Conservation (phyloP, 2,113 vertebrate genomes). For the Cyanocitta stelleri region DNA sequence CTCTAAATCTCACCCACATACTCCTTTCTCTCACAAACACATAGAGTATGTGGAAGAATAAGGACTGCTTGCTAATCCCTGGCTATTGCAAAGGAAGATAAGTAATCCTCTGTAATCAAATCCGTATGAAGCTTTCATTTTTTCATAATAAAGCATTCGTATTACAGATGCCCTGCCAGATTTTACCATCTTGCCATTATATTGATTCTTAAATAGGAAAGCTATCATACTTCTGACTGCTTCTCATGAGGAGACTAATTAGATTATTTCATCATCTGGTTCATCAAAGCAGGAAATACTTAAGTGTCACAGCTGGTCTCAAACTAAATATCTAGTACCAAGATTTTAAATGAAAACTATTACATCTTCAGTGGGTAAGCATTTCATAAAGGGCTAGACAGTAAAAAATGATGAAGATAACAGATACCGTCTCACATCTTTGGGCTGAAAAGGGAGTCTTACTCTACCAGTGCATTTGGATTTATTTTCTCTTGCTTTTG, state of each 20-base stretch:
- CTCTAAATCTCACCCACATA: not conserved
- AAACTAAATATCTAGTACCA: slow-evolving; percentile 53
- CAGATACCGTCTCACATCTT: slow-evolving; percentile 6
- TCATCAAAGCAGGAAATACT: slow-evolving; percentile 72
- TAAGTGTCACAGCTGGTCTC: slow-evolving; percentile 68
- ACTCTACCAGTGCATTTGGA: not conserved
- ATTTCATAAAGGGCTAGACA: slow-evolving; percentile 48
- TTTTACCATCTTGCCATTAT: slow-evolving; percentile 46
- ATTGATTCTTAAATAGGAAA: slow-evolving; percentile 60
- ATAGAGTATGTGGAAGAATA: not conserved
- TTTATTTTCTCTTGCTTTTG: slow-evolving; percentile 18
- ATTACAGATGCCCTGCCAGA: slow-evolving; percentile 40
- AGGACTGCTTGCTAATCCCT: not conserved
- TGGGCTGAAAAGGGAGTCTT: not conserved
- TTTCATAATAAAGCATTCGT: slow-evolving; percentile 15
- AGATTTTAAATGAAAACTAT: slow-evolving; percentile 68
- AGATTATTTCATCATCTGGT: slow-evolving; percentile 70
- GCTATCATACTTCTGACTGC: slow-evolving; percentile 52
- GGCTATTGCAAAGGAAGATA: not conserved
- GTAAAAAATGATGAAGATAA: slow-evolving; percentile 55
- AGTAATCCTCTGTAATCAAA: slow-evolving; percentile 34
- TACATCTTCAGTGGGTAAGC: slow-evolving; percentile 46
- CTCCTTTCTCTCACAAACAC: not conserved
- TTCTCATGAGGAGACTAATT: slow-evolving; percentile 65
- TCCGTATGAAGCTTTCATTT: not conserved